Evolutionary conservation across 2,113 vertebrate species (phyloP).

Genomic region (Ammospiza nelsoni): DNA sequence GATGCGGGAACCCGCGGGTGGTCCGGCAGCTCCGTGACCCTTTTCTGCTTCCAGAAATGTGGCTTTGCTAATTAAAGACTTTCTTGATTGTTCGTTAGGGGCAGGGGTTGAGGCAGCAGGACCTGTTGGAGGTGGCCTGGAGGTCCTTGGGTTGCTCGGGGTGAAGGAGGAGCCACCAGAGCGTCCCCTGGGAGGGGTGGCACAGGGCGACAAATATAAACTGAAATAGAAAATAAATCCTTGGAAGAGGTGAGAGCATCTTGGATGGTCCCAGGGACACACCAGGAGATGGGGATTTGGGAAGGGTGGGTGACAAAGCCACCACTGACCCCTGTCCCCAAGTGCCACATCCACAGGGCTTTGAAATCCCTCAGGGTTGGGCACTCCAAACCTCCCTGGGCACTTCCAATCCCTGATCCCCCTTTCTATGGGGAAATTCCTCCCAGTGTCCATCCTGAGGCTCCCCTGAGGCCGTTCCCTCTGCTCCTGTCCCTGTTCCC

Average conservation of each 20-base stretch:
- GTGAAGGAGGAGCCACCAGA: neutral
- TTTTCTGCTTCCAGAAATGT: neutral
- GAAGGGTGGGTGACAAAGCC: neutral
- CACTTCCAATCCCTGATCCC: rapidly evolving
- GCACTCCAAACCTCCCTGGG: neutral
- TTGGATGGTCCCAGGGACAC: neutral
- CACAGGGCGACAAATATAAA: neutral
- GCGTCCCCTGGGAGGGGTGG: neutral
- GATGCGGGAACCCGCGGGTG: neutral
- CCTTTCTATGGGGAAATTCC: neutral
- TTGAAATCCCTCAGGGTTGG: neutral
- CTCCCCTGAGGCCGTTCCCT: neutral
- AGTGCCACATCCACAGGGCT: neutral
- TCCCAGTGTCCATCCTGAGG: rapidly evolving
- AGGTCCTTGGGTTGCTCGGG: rapidly evolving
- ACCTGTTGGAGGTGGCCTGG: neutral
- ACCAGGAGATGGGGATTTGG: neutral
- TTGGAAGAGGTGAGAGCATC: neutral
- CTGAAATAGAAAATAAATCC: neutral
- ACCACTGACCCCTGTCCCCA: rapidly evolving
- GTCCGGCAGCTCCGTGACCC: neutral
- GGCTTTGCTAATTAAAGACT: neutral
- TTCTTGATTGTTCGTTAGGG: neutral
- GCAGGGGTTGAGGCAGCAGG: neutral
- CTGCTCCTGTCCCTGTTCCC: neutral